phyloP scores from a whole-genome alignment of 2,797 vertebrate species.

The Leptodactylus fallax region DNA sequence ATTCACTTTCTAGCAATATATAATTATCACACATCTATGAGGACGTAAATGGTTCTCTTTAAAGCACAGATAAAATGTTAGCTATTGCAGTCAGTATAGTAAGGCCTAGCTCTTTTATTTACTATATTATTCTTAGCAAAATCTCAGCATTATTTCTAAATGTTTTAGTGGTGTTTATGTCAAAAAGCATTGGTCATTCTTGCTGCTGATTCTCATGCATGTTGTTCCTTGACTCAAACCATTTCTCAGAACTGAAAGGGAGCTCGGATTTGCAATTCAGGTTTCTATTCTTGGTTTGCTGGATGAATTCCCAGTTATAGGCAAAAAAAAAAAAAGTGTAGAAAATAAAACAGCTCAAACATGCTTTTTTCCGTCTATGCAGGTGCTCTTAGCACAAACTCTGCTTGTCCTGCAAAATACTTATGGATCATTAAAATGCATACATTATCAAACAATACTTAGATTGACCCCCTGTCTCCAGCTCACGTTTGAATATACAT shows the following conservation, averaged over 20 bases:
- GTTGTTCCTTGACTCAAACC: constrained; percentile 45
- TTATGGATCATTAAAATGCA: neutral
- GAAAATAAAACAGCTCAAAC: constrained; percentile 35
- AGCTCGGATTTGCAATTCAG: constrained; percentile 55
- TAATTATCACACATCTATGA: too few relatives aligned
- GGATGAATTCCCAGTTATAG: constrained; percentile 56
- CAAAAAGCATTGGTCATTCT: neutral
- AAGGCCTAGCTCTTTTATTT: neutral
- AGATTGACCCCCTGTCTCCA: neutral
- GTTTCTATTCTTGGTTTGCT: constrained; percentile 52
- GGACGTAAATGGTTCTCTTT: neutral
- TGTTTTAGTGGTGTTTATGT: constrained; percentile 4
- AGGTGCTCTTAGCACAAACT: constrained; percentile 39
- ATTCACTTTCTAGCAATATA: too few relatives aligned
- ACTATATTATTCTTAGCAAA: neutral
- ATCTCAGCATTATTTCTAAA: neutral
- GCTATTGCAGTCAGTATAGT: neutral
- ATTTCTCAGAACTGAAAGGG: constrained; percentile 40
- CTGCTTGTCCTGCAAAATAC: constrained; percentile 24
- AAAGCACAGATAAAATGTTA: neutral
- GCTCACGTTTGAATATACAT: neutral
- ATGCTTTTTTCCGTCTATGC: constrained; percentile 22
- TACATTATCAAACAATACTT: neutral
- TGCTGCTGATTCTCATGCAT: neutral
- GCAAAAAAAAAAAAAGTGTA: constrained; percentile 6